Base-by-base conservation (phyloP, 1,140 invertebrate genomes). In the Caenorhabditis tropicalis region DNA sequence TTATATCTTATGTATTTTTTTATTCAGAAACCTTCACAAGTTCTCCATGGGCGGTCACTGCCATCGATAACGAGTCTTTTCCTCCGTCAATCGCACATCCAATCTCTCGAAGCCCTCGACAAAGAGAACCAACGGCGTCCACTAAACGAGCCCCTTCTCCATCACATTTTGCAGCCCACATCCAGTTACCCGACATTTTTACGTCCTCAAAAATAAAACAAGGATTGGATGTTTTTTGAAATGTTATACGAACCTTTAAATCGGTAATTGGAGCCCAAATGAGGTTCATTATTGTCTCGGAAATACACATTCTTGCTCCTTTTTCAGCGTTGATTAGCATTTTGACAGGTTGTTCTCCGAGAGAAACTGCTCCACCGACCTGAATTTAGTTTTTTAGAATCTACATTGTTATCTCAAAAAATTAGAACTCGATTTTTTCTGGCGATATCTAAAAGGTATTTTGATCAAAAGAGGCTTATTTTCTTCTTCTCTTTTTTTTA, bases 131-230 rank as follows among this genome's bases (percentile, higher is more conserved):
- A 90, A 96, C 98, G 2, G 97, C 96, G 74, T 95, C 94, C 86
- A 95, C 95, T 31, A 99, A 92, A 46, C 94, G 93, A 21, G 95
- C 95, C 6, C 97, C 97, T 92, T 98, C 96, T 0, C 95, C 95
- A 0, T 94, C 94, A 19, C 97, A 92, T 92, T 98, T 98, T 9
- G 96, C 96, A 4, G 96, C 94, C 97, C 97, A 99, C 97, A 99
- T 99, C 97, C 97, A 99, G 92, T 99, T 99, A 4, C 95, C 97
- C 85, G 96, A 97, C 90, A 96, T 98, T 92, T 98, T 98, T 10
- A 98, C 94, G 92, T 98, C 96, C 91, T 94, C 16, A 48, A 86
- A 88, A 29, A 81, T 16, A 86, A 0, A 65, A 36, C 27, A 21
- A 29, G 33, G 7, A 6, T 81, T n/a, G n/a, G n/a, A 31, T 51